A percentile compares a stretch with the other conserved stretches of the same genome.
These are phyloP conservation scores for Sturmia bella DNA, from an alignment of 2,888 invertebrate genomes.

Conservation along the genomic window DNA sequence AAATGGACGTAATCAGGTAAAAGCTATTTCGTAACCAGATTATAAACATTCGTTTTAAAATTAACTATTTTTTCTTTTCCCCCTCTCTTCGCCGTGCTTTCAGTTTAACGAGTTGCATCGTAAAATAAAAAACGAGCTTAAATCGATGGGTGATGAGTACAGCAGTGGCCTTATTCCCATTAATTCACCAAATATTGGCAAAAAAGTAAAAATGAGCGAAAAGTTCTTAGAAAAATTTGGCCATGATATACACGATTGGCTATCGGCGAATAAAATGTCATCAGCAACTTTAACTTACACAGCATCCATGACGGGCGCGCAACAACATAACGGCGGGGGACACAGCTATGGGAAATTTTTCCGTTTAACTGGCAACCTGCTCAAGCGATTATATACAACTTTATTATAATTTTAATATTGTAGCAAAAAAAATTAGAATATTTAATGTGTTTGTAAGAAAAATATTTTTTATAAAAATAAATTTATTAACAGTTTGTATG, in stretches of 20 bases:
- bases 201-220: slow-evolving; percentile 73
- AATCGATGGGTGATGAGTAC: slow-evolving; percentile 44
- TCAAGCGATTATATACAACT: slow-evolving; percentile 59
- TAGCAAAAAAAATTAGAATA: too few species aligned
- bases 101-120: slow-evolving; percentile 74
- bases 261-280: slow-evolving; percentile 66
- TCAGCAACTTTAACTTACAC: slow-evolving; percentile 53
- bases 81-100: slow-evolving; percentile 18
- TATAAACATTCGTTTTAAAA: too few species aligned
- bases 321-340: slow-evolving; percentile 72
- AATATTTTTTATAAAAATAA: too few species aligned
- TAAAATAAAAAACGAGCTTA: slow-evolving; percentile 71
- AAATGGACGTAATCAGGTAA: slow-evolving; percentile 72
- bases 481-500: too few species aligned
- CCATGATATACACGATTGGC: slow-evolving; percentile 76
- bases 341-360: slow-evolving; percentile 70
- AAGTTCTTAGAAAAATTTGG: slow-evolving; percentile 75
- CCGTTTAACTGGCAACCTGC: slow-evolving; percentile 71
- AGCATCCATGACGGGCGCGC: slow-evolving; percentile 71
- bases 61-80: too few species aligned
- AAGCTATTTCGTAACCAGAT: background rate
- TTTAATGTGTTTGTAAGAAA: too few species aligned
- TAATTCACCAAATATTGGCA: slow-evolving; percentile 74
- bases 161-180: slow-evolving; percentile 67
- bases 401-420: slow-evolving; percentile 35